phyloP scores from a whole-genome alignment of 2,113 vertebrate species.

The Morphnarchus princeps region DNA sequence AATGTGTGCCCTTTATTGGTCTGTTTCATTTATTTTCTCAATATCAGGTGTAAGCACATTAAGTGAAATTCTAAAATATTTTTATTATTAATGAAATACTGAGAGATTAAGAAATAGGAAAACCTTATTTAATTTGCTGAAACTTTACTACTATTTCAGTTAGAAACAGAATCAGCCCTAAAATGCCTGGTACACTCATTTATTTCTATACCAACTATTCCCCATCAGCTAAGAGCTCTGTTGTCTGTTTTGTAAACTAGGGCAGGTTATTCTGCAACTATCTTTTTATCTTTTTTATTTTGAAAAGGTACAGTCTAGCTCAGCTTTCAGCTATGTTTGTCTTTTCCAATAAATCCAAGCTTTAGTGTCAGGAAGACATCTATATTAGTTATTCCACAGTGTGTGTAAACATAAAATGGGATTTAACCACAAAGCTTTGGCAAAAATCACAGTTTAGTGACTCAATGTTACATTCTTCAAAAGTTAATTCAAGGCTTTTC shows the following conservation, averaged over 20 bases:
- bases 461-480: neutral
- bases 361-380: slow-evolving; percentile 15
- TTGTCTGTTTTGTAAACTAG: neutral
- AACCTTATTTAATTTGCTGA: neutral
- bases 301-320: neutral
- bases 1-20: neutral
- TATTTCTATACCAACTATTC: neutral
- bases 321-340: neutral
- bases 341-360: slow-evolving; percentile 20
- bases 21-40: neutral
- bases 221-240: neutral
- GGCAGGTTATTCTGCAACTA: neutral
- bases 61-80: neutral
- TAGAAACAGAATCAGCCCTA: neutral
- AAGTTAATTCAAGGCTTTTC: neutral
- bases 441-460: neutral
- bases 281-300: neutral
- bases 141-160: neutral
- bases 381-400: neutral
- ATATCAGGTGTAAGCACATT: neutral
- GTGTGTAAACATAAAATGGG: neutral
- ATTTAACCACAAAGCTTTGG: slow-evolving; percentile 22
- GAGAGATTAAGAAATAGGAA: neutral
- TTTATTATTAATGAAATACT: neutral
- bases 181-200: neutral